phyloP scores from a whole-genome alignment of 2,113 vertebrate species.

The Notarius quadriscutis region DNA sequence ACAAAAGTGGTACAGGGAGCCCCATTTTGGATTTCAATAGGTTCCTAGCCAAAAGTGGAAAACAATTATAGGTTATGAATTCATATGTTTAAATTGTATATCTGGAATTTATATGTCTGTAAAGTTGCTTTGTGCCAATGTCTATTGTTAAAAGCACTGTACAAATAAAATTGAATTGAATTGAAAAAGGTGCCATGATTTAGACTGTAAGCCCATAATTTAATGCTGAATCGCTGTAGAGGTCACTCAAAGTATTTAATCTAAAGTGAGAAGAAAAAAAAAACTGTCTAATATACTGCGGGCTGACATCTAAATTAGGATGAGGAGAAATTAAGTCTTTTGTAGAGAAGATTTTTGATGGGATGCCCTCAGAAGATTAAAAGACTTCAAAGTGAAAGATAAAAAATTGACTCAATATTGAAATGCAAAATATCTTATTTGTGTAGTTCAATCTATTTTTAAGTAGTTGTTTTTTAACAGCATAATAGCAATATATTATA shows the following conservation, averaged over 20 bases:
- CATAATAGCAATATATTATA: background rate
- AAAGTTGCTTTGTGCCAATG: no score
- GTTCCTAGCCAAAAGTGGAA: background rate
- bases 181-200: background rate
- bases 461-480: background rate
- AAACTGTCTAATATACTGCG: slow-evolving; percentile 20
- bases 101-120: no score
- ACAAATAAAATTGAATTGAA: no score
- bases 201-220: slow-evolving; percentile 12
- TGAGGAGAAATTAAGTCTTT: slow-evolving; percentile 32
- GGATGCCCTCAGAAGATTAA: background rate
- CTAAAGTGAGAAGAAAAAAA: slow-evolving; percentile 25
- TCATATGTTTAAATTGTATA: no score
- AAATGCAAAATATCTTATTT: slow-evolving; percentile 1
- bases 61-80: no score
- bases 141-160: no score
- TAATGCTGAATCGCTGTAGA: slow-evolving; percentile 38
- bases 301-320: slow-evolving; percentile 25
- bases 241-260: slow-evolving; percentile 34
- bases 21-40: slow-evolving; percentile 22
- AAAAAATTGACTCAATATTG: background rate
- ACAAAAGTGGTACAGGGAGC: slow-evolving; percentile 1
- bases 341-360: background rate
- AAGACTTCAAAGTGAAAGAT: background rate
- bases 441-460: background rate